Conservation (phyloP, 2,888 invertebrate genomes). For the Mycalesis mineus region DNA sequence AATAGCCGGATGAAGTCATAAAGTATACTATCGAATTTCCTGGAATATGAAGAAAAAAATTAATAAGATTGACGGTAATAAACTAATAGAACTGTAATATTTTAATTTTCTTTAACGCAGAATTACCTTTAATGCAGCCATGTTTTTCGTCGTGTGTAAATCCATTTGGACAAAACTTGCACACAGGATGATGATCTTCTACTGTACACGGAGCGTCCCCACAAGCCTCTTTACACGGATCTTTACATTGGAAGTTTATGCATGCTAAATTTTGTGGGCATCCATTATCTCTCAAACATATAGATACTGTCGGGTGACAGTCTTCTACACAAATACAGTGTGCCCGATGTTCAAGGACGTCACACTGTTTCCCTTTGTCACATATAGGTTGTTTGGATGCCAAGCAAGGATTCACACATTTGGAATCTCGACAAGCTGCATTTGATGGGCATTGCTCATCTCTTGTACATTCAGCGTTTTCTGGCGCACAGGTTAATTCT, state of each 20-base stretch:
- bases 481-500: slow-evolving; percentile 91
- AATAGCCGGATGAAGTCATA: slow-evolving; percentile 71
- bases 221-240: slow-evolving; percentile 91
- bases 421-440: slow-evolving; percentile 88
- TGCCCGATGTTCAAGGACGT: slow-evolving; percentile 91
- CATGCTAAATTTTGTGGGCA: slow-evolving; percentile 92
- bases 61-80: slow-evolving; percentile 70
- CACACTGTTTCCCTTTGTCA: slow-evolving; percentile 89
- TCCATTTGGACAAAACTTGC: slow-evolving; percentile 97
- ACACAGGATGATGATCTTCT: slow-evolving; percentile 95
- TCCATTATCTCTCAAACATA: slow-evolving; percentile 92
- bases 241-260: slow-evolving; percentile 92
- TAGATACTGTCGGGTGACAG: slow-evolving; percentile 90
- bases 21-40: slow-evolving; percentile 73
- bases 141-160: slow-evolving; percentile 93
- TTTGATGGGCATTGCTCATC: slow-evolving; percentile 92
- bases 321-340: slow-evolving; percentile 92
- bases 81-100: slow-evolving; percentile 52
- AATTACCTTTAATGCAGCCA: slow-evolving; percentile 97
- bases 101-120: slow-evolving; percentile 46
- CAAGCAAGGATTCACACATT: slow-evolving; percentile 92
- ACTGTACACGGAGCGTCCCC: slow-evolving; percentile 95
- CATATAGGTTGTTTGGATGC: slow-evolving; percentile 82
- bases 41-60: slow-evolving; percentile 78
- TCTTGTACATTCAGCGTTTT: slow-evolving; percentile 86